phyloP scores from a whole-genome alignment of 2,797 vertebrate genomes.

The Nothura maculosa region DNA sequence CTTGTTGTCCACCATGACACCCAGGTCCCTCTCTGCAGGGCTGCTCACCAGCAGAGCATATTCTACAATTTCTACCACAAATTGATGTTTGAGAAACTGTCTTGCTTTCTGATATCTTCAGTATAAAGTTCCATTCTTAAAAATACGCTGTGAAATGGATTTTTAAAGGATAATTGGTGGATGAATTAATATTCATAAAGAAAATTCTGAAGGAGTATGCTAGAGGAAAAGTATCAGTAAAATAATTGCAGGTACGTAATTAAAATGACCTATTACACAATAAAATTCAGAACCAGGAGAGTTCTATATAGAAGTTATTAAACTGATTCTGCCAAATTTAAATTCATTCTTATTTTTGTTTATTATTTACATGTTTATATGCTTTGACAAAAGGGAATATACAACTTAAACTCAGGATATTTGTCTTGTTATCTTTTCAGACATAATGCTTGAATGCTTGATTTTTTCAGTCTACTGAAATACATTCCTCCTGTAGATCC shows the following conservation, averaged over 20 bases:
- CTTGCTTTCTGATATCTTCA: fast-evolving
- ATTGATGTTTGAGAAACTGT: background rate
- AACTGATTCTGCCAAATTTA: background rate
- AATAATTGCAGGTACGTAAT: background rate
- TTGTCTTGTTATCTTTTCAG: background rate
- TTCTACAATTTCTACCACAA: background rate
- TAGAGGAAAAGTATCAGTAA: background rate
- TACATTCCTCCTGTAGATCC: background rate
- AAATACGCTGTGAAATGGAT: background rate
- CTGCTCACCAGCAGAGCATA: background rate
- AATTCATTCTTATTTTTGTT: background rate
- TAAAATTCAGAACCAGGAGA: background rate
- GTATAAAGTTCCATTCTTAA: background rate
- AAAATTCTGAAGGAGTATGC: background rate
- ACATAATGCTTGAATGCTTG: background rate
- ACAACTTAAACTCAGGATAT: background rate
- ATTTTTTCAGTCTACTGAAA: background rate
- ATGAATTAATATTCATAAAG: background rate
- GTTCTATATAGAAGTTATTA: background rate
- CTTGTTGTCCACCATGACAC: too few species aligned
- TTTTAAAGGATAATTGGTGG: background rate
- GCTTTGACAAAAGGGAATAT: background rate
- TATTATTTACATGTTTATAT: background rate
- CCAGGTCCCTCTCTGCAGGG: too few species aligned
- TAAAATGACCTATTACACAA: background rate